Conservation (phyloP, 1,140 invertebrate genomes). For the Cheumatopsyche charites region DNA sequence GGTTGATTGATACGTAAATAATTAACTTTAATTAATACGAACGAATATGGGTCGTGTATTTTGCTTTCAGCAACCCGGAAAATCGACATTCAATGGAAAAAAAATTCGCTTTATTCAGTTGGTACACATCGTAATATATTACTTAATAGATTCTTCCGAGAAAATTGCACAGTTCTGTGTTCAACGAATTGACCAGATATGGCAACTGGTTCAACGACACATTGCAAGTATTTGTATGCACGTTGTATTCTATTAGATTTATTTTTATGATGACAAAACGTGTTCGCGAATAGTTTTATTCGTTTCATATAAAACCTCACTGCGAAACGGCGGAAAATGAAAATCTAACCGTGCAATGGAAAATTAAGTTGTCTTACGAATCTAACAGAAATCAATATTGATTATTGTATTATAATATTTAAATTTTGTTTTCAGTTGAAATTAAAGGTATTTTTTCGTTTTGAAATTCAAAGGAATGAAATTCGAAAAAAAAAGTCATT, state of each 20-base stretch:
- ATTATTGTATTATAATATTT: neutral
- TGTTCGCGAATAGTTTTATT: neutral
- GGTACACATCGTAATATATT: slow-evolving; percentile 22
- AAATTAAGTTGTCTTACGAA: neutral
- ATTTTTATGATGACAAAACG: neutral
- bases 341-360: neutral
- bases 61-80: slow-evolving; percentile 15
- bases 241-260: neutral
- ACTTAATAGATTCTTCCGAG: slow-evolving; percentile 27
- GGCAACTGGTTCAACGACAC: slow-evolving; percentile 1
- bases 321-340: too few relatives aligned
- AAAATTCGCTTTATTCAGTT: neutral
- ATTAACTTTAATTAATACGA: slow-evolving; percentile 3
- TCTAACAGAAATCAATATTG: neutral
- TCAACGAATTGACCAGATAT: slow-evolving; percentile 1
- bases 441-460: too few relatives aligned
- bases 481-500: too few relatives aligned
- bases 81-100: neutral
- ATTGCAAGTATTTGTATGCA: neutral
- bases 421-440: too few relatives aligned
- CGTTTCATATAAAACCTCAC: too few relatives aligned
- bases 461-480: too few relatives aligned
- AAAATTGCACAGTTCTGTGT: neutral
- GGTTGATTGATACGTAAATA: neutral
- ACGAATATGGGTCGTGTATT: neutral